Evolutionary conservation across 2,797 vertebrate genomes (phyloP).

Genomic region (Synaphobranchus kaupii): DNA sequence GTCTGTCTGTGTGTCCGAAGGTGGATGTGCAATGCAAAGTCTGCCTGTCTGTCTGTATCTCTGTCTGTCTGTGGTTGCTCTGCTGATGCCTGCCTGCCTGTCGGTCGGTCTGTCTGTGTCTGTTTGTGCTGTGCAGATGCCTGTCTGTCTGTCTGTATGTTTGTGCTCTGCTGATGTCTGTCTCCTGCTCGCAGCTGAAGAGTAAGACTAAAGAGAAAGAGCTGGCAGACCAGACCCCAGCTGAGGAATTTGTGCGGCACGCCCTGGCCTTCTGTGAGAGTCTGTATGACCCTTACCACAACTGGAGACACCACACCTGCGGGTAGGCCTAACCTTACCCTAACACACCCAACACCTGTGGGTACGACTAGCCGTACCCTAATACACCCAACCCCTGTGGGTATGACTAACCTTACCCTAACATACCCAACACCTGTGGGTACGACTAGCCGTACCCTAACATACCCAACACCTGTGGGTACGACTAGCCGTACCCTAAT

Average conservation of each 20-base stretch:
- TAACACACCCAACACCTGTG: background rate
- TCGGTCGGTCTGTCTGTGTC: background rate
- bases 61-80: no score
- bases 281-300: slow-evolving; percentile 94
- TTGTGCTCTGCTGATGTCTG: background rate
- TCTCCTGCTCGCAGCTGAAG: slow-evolving; percentile 79
- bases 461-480: no score
- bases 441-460: no score
- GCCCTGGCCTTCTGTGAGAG: slow-evolving; percentile 95
- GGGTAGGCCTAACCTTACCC: slow-evolving; percentile 68
- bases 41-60: background rate
- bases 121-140: no score
- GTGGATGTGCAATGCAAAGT: slow-evolving; percentile 24
- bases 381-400: no score
- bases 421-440: no score
- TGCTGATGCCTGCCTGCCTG: background rate
- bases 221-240: slow-evolving; percentile 88
- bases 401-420: no score
- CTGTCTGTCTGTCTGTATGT: background rate
- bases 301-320: slow-evolving; percentile 90
- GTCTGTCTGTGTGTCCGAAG: background rate
- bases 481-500: no score
- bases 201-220: slow-evolving; percentile 98
- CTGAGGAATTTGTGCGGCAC: slow-evolving; percentile 95
- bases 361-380: no score